Percentiles rank a stretch among this genome's conserved stretches.
phyloP scores from a whole-genome alignment of 1,140 invertebrate genomes.

The Anadara kagoshimensis region DNA sequence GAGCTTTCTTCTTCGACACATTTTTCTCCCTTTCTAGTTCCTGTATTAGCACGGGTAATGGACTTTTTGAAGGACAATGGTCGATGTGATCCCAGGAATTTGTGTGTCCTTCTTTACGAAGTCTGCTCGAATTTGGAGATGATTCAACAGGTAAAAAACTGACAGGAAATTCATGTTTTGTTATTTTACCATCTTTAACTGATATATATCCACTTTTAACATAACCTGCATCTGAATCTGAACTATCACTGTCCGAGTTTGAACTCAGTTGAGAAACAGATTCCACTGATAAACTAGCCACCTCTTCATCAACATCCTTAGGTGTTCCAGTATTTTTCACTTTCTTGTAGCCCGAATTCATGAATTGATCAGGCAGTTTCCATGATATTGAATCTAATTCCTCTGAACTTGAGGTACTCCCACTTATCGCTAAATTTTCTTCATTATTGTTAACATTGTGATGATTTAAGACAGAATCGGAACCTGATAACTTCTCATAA shows the following conservation, averaged over 20 bases:
- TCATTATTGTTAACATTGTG: conserved; percentile 8
- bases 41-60: conserved; percentile 21
- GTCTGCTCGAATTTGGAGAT: conserved; percentile 13
- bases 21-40: conserved; percentile 47
- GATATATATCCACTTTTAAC: conserved; percentile 43
- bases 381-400: not conserved
- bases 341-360: conserved; percentile 11
- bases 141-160: conserved; percentile 27
- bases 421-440: conserved; percentile 1
- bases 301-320: not conserved
- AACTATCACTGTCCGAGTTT: conserved; percentile 46
- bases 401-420: not conserved
- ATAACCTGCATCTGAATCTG: conserved; percentile 53
- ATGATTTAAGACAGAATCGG: conserved; percentile 6
- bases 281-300: conserved; percentile 1
- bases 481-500: not conserved
- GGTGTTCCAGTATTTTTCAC: conserved; percentile 4
- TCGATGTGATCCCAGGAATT: conserved; percentile 39
- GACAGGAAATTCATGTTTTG: conserved; percentile 18
- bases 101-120: conserved; percentile 24
- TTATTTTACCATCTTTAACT: conserved; percentile 18
- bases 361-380: conserved; percentile 11
- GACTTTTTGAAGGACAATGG: conserved; percentile 25
- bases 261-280: conserved; percentile 33
- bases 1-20: conserved; percentile 65